Conservation (phyloP, 2,888 invertebrate genomes). For the Synergus itoensis region DNA sequence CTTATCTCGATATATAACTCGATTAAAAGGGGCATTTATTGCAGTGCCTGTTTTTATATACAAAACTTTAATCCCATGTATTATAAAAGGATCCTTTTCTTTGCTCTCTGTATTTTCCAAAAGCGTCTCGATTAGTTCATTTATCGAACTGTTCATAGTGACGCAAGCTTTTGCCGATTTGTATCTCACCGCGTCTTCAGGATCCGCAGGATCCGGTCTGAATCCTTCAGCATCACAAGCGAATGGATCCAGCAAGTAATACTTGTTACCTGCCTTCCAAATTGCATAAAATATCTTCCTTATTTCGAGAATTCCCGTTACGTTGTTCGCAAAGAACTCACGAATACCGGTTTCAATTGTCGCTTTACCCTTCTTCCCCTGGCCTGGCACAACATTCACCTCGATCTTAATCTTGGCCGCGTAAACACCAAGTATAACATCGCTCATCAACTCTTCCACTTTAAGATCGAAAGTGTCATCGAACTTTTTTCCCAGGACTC, state of each 20-base stretch:
- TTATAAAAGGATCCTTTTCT: constrained; percentile 69
- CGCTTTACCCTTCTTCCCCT: constrained; percentile 63
- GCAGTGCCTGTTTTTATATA: constrained; percentile 68
- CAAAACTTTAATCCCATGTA: constrained; percentile 69
- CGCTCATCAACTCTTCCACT: constrained; percentile 68
- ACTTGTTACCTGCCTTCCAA: constrained; percentile 71
- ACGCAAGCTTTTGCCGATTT: constrained; percentile 62
- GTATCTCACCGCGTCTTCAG: constrained; percentile 56
- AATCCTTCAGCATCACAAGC: constrained; percentile 72
- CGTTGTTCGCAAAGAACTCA: constrained; percentile 64
- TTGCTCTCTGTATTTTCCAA: constrained; percentile 68
- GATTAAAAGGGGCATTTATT: constrained; percentile 60
- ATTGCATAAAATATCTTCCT: constrained; percentile 70
- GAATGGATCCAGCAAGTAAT: constrained; percentile 72
- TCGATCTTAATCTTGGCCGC: constrained; percentile 69
- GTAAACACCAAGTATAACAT: constrained; percentile 72
- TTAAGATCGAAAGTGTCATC: constrained; percentile 64
- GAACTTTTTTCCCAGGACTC: constrained; percentile 68
- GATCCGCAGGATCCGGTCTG: constrained; percentile 58
- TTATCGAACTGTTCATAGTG: constrained; percentile 72
- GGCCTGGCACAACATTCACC: constrained; percentile 68
- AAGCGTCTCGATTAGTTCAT: constrained; percentile 67
- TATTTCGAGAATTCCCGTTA: constrained; percentile 68
- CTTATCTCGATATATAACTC: constrained; percentile 69
- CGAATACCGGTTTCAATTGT: constrained; percentile 64